phyloP scores from a whole-genome alignment of 2,797 vertebrate species.

The Rhynchotus rufescens region DNA sequence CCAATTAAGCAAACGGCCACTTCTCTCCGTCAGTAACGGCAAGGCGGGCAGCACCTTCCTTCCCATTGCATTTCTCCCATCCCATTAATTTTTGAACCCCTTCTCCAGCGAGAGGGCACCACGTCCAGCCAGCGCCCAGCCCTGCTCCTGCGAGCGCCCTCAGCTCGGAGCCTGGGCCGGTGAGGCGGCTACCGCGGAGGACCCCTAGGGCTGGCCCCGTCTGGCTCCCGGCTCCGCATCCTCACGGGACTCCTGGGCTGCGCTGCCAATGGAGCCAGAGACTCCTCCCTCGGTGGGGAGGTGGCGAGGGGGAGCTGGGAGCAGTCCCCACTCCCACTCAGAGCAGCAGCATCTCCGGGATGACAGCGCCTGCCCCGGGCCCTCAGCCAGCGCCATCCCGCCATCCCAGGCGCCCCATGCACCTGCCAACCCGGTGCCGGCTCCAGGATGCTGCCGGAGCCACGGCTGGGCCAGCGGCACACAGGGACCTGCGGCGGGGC shows the following conservation, averaged over 20 bases:
- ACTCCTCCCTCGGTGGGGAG: slow-evolving; percentile 42
- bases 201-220: neutral
- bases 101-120: neutral
- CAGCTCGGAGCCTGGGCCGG: no score
- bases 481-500: slow-evolving; percentile 73
- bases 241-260: neutral
- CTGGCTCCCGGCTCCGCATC: neutral
- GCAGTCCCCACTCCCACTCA: neutral
- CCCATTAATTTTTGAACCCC: neutral
- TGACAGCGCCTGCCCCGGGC: slow-evolving; percentile 10
- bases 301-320: neutral
- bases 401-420: neutral
- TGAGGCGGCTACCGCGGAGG: no score
- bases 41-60: neutral
- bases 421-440: neutral
- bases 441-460: neutral
- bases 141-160: neutral
- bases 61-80: neutral
- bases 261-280: neutral
- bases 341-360: neutral
- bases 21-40: neutral
- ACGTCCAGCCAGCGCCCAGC: neutral
- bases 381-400: slow-evolving; percentile 7
- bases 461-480: slow-evolving; percentile 12
- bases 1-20: neutral